A percentile compares a stretch with the other conserved stretches of the same genome.
Conservation (phyloP, 2,888 invertebrate species). For the Lycaena phlaeas region DNA sequence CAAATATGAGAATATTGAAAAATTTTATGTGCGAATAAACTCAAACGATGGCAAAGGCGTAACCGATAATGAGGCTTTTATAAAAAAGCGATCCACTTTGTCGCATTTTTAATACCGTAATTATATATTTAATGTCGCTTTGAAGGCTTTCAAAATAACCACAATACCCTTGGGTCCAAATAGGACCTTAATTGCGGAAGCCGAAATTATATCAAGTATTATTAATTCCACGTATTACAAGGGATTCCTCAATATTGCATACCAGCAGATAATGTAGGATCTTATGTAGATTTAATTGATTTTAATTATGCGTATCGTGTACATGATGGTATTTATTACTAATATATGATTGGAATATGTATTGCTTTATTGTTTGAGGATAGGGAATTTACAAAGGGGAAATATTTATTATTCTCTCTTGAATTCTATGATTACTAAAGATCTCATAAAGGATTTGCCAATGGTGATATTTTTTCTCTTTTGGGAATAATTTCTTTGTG, state of each 20-base stretch:
- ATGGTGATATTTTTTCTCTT: too few relatives aligned
- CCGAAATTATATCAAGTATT: slow-evolving; percentile 52
- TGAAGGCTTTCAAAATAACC: slow-evolving; percentile 41
- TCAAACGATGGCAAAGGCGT: background rate
- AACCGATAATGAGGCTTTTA: slow-evolving; percentile 3
- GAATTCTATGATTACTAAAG: too few relatives aligned
- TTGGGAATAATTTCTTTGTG: too few relatives aligned
- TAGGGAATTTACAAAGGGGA: too few relatives aligned
- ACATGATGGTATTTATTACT: background rate
- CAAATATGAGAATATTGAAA: background rate
- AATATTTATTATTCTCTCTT: too few relatives aligned
- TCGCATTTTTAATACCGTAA: slow-evolving; percentile 24
- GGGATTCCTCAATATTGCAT: slow-evolving; percentile 13
- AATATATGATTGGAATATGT: background rate
- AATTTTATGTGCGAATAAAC: background rate
- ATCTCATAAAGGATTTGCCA: too few relatives aligned
- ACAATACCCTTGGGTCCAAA: slow-evolving; percentile 39
- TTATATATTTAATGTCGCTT: slow-evolving; percentile 37
- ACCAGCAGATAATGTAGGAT: background rate
- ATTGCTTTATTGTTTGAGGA: too few relatives aligned
- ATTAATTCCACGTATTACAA: slow-evolving; percentile 52
- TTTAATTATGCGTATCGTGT: slow-evolving; percentile 7
- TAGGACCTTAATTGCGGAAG: slow-evolving; percentile 46
- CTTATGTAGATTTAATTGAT: background rate
- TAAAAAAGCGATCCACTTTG: slow-evolving; percentile 5